phyloP scores from a whole-genome alignment of 2,113 vertebrate genomes.

The Fukomys damarensis region DNA sequence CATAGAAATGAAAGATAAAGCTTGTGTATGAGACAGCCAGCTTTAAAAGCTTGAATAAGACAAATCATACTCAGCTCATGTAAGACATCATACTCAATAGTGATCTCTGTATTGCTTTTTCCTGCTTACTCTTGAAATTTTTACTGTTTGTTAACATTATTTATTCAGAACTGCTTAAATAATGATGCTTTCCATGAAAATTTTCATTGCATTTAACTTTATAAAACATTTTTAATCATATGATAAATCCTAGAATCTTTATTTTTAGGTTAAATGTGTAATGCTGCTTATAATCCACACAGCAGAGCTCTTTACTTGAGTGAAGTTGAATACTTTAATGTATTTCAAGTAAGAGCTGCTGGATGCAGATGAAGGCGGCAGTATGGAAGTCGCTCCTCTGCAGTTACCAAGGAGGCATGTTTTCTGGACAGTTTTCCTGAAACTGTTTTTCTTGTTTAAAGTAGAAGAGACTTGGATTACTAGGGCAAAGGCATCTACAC shows the following conservation, averaged over 20 bases:
- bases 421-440: slow-evolving; percentile 7
- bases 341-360: slow-evolving; percentile 63
- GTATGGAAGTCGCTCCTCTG: slow-evolving; percentile 74
- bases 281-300: background rate
- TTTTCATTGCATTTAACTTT: slow-evolving; percentile 50
- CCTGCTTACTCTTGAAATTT: slow-evolving; percentile 7
- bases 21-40: background rate
- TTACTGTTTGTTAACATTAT: slow-evolving; percentile 56
- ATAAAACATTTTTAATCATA: slow-evolving; percentile 49
- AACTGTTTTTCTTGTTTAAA: slow-evolving; percentile 58
- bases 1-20: slow-evolving; percentile 47
- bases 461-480: slow-evolving; percentile 43
- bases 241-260: slow-evolving; percentile 23
- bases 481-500: slow-evolving; percentile 51
- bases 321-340: slow-evolving; percentile 75
- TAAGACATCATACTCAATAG: background rate
- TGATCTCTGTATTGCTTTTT: slow-evolving; percentile 13
- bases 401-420: slow-evolving; percentile 62
- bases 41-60: background rate
- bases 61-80: background rate
- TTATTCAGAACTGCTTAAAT: slow-evolving; percentile 62
- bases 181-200: slow-evolving; percentile 37
- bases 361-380: slow-evolving; percentile 73
- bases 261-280: slow-evolving; percentile 59
- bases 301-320: background rate